Evolutionary conservation across 53 echinoderm and acorn worm genomes (phyloP), one percentile per base, ranked within the genome.

Genomic region (Zoroaster sp.): DNA sequence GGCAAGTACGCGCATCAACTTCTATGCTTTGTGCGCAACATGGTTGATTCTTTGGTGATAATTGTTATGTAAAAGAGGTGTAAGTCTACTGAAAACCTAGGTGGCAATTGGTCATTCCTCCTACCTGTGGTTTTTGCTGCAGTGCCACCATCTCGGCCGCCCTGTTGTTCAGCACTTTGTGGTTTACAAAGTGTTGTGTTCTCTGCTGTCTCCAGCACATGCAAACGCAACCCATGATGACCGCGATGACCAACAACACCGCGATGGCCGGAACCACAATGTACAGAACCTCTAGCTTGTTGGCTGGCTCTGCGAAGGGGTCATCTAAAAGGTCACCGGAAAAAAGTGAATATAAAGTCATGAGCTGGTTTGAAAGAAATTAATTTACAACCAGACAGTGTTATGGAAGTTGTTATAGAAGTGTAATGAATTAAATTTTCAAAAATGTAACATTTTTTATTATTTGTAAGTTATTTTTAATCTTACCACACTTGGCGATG

Each of bases 251-350:
- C 14, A 96, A 81, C 13, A 94, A 66, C 35, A 94, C 87, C 3
- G 95, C 95, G 3, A 97, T 83, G 6, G 95, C 92, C 6, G 99
- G 99, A n/a, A 98, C 88, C n/a, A 98, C 85, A 73, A 98, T 96
- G 85, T 95, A 96, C 21, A 98, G 65, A 12, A 98, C 91, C 55
- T 91, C 88, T 10, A 90, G 78, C 51, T 75, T 73, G 59, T 83
- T 94, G 65, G 88, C 75, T 4, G 86, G 76, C 65, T 83, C 89
- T 4, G 78, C 83, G 21, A 59, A 39, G 0, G 65, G 81, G 52
- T 73, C 82, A 37, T 82, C 90, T 89, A 44, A 46, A 68, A 35
- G 15, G 69, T n/a, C 6, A 34, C 36, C 38, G 36, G 9, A 49
- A 49, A 30, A 12, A 31, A 28, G 33, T 17, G n/a, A n/a, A n/a